A percentile compares a stretch with the other conserved stretches of the same genome.
Evolutionary conservation across 1,140 invertebrate species (phyloP).

Genomic region (Leptoteleia sp.): DNA sequence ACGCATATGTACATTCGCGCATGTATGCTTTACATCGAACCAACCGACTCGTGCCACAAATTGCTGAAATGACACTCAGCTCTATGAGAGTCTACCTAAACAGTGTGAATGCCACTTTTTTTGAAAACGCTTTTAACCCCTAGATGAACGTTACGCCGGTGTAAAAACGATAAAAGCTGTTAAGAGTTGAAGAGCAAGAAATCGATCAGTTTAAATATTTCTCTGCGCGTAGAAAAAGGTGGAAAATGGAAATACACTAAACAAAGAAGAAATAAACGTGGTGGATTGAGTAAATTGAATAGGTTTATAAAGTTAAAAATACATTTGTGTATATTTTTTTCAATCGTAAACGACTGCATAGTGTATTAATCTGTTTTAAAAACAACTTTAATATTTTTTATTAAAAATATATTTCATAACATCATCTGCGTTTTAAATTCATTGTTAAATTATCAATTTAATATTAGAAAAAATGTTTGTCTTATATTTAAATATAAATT

Average conservation of each 20-base stretch:
- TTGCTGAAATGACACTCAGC: constrained; percentile 68
- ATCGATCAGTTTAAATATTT: constrained; percentile 52
- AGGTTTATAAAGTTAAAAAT: too few relatives aligned
- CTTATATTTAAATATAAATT: too few relatives aligned
- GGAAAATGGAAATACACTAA: constrained; percentile 8
- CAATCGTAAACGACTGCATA: too few relatives aligned
- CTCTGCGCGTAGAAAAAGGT: neutral
- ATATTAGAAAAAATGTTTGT: too few relatives aligned
- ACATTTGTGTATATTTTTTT: too few relatives aligned
- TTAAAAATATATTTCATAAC: too few relatives aligned
- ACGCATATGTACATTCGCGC: constrained; percentile 48
- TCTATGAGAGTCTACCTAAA: constrained; percentile 58
- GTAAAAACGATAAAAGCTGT: constrained; percentile 57
- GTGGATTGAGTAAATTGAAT: too few relatives aligned
- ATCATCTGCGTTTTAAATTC: too few relatives aligned
- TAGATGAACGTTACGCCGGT: constrained; percentile 18
- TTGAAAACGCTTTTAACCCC: constrained; percentile 57
- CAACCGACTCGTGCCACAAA: constrained; percentile 61
- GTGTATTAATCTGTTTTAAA: too few relatives aligned
- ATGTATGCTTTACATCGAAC: constrained; percentile 60
- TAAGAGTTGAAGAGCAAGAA: constrained; percentile 43
- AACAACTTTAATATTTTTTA: too few relatives aligned
- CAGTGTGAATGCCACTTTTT: constrained; percentile 63
- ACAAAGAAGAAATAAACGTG: too few relatives aligned
- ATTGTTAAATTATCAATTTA: too few relatives aligned